These are phyloP conservation scores for Lepus timidus DNA, from an alignment of 2,113 vertebrate genomes.

Conservation along the genomic window DNA sequence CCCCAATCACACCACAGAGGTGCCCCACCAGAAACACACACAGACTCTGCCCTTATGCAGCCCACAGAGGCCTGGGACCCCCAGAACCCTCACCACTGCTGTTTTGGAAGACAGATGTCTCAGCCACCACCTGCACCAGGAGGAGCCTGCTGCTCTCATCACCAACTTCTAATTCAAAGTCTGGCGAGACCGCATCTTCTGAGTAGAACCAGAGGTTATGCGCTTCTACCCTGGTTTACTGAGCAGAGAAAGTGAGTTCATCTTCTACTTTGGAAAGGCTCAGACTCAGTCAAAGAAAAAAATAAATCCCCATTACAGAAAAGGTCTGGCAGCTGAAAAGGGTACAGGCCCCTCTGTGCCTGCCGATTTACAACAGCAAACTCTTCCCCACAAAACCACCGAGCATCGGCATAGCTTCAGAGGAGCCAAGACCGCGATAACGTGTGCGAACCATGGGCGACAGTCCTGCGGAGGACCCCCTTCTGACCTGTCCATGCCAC, in stretches of 20 bases:
- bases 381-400: no score
- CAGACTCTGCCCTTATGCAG: accelerated
- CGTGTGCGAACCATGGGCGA: neutral
- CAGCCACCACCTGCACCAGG: accelerated
- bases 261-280: neutral
- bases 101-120: neutral
- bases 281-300: neutral
- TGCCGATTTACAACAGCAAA: neutral
- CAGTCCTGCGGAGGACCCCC: neutral
- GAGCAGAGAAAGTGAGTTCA: neutral
- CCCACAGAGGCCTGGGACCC: accelerated
- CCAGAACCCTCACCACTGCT: neutral
- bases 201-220: no score
- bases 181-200: accelerated
- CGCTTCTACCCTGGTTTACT: no score
- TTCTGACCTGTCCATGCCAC: no score
- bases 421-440: neutral
- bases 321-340: neutral
- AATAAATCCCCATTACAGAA: neutral
- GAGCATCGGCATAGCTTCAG: neutral
- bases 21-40: neutral
- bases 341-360: neutral
- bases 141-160: neutral
- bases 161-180: neutral
- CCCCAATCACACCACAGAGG: neutral